Base-by-base conservation (phyloP, 2,888 invertebrate genomes). In the Pseudococcus longispinus region DNA sequence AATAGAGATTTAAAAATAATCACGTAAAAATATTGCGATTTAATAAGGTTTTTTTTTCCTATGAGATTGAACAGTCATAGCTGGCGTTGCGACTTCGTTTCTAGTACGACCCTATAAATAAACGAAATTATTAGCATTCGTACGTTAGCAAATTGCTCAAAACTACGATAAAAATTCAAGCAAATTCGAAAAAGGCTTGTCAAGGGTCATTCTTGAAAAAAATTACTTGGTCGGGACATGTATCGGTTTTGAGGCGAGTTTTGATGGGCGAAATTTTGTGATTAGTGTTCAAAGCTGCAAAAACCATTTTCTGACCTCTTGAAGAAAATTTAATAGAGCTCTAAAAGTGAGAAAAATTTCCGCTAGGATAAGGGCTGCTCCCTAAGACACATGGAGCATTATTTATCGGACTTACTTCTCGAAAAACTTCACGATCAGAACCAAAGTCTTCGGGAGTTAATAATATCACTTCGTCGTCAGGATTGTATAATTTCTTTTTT, bases 41-140 rank as follows among this genome's bases (percentile, higher is more conserved):
- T 26, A 84, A 55, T 32, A 32, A 18, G 20, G 60, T 37, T 60
- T 84, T 84, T 83, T 84, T 37, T 84, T 84, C 32, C 84, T 84
- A 32, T 55, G 60, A 29, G 84, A 51, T 9, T 84, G 44, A 29
- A 84, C 55, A 8, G 84, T 84, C 26, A 51, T 23, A 18, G 84
- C 84, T 29, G 84, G 84, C 2, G 84, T 84, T 5, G 84, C 84
- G 23, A 84, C 37, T 84, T 84, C 84, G n/a, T 23, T 32, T 84
- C 46, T 84, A n/a, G 84, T 32, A 11, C 60, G 51, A 84, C 26
- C 26, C 84, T 84, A 51, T 32, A 84, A 55, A 84, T 29, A 60
- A 11, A 55, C n/a, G 37, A 60, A 83, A 84, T 46, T 20, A 70
- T 15, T 70, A 70, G 15, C 29, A 60, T 9, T 20, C 20, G 6